These are phyloP conservation scores for Dolomedes plantarius DNA, from an alignment of 2,888 invertebrate species.

Conservation along the genomic window DNA sequence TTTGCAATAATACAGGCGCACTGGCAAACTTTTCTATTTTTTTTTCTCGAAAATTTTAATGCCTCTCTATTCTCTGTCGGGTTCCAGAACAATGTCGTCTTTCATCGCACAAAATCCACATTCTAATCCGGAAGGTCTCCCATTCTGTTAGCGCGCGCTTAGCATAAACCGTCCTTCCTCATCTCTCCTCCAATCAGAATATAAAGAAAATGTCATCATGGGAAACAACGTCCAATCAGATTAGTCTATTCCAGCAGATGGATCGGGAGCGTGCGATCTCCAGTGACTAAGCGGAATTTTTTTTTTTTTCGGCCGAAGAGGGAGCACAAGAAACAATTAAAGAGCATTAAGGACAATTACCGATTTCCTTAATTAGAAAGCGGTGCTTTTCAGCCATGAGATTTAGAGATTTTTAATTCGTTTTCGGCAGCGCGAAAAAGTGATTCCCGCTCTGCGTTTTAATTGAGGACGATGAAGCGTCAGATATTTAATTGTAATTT, in stretches of 20 bases:
- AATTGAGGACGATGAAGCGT: conserved; percentile 12
- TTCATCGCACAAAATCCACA: not conserved
- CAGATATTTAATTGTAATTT: conserved; percentile 1
- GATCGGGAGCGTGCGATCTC: conserved; percentile 5
- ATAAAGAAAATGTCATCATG: conserved; percentile 48
- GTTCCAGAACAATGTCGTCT: not conserved
- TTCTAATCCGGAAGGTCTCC: not conserved
- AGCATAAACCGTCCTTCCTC: conserved; percentile 21
- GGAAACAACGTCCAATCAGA: conserved; percentile 32
- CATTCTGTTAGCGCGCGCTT: not conserved
- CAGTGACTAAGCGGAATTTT: conserved; percentile 11
- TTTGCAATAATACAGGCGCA: too few relatives aligned
- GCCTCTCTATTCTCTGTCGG: too few relatives aligned
- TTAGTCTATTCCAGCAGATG: conserved; percentile 14
- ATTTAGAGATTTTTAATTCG: conserved; percentile 30
- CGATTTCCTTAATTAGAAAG: conserved; percentile 56
- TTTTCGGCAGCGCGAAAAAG: conserved; percentile 32
- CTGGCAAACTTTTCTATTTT: too few relatives aligned
- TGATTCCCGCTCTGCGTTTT: not conserved
- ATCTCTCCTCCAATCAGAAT: conserved; percentile 42
- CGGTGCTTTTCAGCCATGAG: conserved; percentile 34
- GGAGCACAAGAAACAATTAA: conserved; percentile 31
- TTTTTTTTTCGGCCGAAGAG: conserved; percentile 2
- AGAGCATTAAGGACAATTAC: conserved; percentile 48
- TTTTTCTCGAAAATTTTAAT: too few relatives aligned